Evolutionary conservation across 1,140 invertebrate species (phyloP), one percentile per base, ranked within the genome.

Genomic region (Coenobita brevimanus): DNA sequence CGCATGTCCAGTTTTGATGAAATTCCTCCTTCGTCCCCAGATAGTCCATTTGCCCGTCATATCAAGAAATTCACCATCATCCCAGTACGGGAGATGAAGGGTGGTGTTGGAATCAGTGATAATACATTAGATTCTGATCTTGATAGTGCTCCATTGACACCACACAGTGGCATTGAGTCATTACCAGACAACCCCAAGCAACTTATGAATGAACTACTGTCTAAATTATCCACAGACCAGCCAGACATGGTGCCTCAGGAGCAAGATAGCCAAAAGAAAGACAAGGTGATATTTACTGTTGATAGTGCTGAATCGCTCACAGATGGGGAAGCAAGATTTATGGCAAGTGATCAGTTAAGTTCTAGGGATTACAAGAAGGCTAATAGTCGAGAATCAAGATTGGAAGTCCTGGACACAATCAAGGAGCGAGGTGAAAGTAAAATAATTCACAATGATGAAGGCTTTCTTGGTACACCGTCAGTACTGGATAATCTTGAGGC

Each of bases 1-100:
- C 64, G 82, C 36, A 82, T 50, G 13, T 91, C 90, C 13, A 91
- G 90, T 15, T 91, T 91, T 71, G 86, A 89, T 60, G 87, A 69
- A 33, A 91, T 91, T 27, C 90, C 90, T 21, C 90, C 90, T 27
- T 82, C 82, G 21, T 87, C 85, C 1, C 81, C 88, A 27, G 82
- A 88, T 24, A 88, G 87, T 57, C 90, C 90, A 4, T 69, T 85
- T 24, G 90, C 90, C 4, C 71, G 78, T 21, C 82, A 60, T 41
- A 80, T 57, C 60, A 89, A 88, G 33, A 81, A 81, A 10, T 88
- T 91, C 17, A 69, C 76, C 46, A 89, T 91, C 43, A 90, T 90
- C 6, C 90, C 90, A 10, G 90, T 91, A 10, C 76, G 84, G 21
- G 89, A 90, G 43, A 67, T 76, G 27, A 43, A 27, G 36, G 33